Evolutionary conservation across 1,140 invertebrate genomes (phyloP), one percentile per base, ranked within the genome.

Genomic region (Hermetia illucens): DNA sequence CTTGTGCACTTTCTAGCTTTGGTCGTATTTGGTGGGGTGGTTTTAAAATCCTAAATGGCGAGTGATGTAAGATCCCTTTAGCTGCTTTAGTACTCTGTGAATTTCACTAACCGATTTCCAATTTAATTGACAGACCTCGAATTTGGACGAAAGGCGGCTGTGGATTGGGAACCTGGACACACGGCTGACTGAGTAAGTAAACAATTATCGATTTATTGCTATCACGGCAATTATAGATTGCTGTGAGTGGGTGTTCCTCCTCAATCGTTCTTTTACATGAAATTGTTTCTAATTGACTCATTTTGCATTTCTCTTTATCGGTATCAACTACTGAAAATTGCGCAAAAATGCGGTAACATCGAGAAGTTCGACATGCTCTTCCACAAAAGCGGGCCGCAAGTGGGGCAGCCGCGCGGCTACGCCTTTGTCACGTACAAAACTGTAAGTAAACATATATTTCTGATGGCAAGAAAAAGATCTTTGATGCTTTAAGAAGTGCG

Each of bases 341-440:
- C 90, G 65, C 85, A 91, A 77, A 82, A 84, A 71, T 80, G 84
- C 77, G 89, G 89, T 56, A 67, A 71, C 47, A 81, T 93, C 51
- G 81, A 87, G 68, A 90, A 91, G 73, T 92, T 93, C 69, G 88
- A 94, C 64, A 79, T 92, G 62, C 73, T 94, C 36, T 92, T 90
- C 60, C 86, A 93, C 60, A 86, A 86, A 45, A 76, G 75, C 42
- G 90, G 90, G 38, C 83, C 86, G 34, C 74, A 84, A 50, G 75
- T 77, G 50, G 89, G 88, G 30, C 83, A 87, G 57, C 83, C 89
- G 1, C 65, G 87, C 45, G 89, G 90, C n/a, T 94, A 92, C 60
- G 88, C 87, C 21, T 94, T 94, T 64, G 82, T 90, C 18, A 92
- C 86, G 0, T 94, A 82, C 52, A 70, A 75, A 48, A 66, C 53